These are phyloP conservation scores for Masnerella sp. DNA, from an alignment of 2,888 invertebrate species.

Conservation along the genomic window DNA sequence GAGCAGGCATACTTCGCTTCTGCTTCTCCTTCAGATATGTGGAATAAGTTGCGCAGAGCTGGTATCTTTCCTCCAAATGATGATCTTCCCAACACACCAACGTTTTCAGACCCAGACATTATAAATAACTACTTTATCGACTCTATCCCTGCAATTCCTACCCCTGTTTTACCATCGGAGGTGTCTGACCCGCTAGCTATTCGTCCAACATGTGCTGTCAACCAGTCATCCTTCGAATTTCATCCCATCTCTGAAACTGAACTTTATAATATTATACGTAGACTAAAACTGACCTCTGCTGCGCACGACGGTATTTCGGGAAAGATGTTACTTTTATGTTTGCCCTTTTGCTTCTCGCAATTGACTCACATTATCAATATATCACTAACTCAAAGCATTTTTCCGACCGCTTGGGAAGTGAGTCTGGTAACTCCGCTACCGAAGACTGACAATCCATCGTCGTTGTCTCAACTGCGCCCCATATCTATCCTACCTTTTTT, in stretches of 20 bases:
- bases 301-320: constrained; percentile 2
- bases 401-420: neutral
- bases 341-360: neutral
- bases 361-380: constrained; percentile 5
- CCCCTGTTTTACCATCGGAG: too few relatives aligned
- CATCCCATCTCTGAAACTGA: neutral
- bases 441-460: neutral
- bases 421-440: neutral
- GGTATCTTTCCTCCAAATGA: neutral
- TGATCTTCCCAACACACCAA: neutral
- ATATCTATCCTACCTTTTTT: neutral
- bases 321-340: constrained; percentile 5
- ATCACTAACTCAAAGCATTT: neutral
- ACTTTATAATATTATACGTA: neutral
- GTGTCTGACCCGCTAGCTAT: too few relatives aligned
- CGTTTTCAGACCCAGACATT: neutral
- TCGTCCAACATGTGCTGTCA: too few relatives aligned
- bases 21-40: neutral
- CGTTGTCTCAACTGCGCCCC: neutral
- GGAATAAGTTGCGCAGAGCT: neutral
- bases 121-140: too few relatives aligned
- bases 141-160: too few relatives aligned
- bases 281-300: neutral
- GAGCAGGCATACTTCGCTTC: neutral
- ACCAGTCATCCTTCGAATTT: neutral